phyloP scores from a whole-genome alignment of 2,888 invertebrate genomes.

The Lepeophtheirus nordmannii region DNA sequence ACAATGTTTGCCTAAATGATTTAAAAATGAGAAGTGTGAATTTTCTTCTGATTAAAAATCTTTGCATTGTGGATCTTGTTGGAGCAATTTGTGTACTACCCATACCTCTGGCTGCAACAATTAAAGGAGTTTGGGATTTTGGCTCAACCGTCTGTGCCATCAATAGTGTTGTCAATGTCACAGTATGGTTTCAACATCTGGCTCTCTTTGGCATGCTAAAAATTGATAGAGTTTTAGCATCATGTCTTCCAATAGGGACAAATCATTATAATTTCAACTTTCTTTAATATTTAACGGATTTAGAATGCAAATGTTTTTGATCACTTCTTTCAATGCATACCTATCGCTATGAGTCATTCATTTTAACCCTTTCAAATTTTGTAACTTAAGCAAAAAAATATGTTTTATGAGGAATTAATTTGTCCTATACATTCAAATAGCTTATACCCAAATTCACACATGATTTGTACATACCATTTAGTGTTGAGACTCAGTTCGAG shows the following conservation, averaged over 20 bases:
- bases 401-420: too few relatives aligned
- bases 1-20: slow-evolving; percentile 30
- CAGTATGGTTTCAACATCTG: slow-evolving; percentile 31
- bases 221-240: slow-evolving; percentile 30
- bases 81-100: slow-evolving; percentile 31
- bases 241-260: slow-evolving; percentile 30
- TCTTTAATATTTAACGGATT: too few relatives aligned
- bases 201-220: slow-evolving; percentile 29
- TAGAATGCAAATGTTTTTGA: too few relatives aligned
- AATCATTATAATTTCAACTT: too few relatives aligned
- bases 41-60: slow-evolving; percentile 31
- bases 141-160: slow-evolving; percentile 29
- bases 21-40: slow-evolving; percentile 30
- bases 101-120: slow-evolving; percentile 30
- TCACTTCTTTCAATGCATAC: too few relatives aligned
- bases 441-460: too few relatives aligned
- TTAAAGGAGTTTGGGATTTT: slow-evolving; percentile 30
- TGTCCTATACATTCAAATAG: too few relatives aligned
- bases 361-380: too few relatives aligned
- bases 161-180: slow-evolving; percentile 30
- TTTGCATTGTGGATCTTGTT: slow-evolving; percentile 30
- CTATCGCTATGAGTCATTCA: too few relatives aligned
- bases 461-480: too few relatives aligned
- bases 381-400: too few relatives aligned
- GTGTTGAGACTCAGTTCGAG: too few relatives aligned